Evolutionary conservation across 2,113 vertebrate species (phyloP).

Genomic region (Takifugu bimaculatus): DNA sequence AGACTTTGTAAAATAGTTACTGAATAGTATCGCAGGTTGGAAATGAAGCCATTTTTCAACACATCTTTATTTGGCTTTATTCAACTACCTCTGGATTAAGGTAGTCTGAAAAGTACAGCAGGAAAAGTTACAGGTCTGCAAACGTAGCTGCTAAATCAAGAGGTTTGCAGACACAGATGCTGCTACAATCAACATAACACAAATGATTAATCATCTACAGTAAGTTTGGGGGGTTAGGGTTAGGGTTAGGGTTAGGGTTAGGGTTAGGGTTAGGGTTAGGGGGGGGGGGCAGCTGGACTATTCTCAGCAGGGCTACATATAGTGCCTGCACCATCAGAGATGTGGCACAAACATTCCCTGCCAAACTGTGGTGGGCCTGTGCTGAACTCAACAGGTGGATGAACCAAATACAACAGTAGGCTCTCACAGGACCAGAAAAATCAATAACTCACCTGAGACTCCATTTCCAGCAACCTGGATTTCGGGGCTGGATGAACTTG

Average conservation of each 20-base stretch:
- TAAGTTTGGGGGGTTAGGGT: no score
- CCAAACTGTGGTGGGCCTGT: constrained; percentile 4
- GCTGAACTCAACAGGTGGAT: background rate
- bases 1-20: no score
- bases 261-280: background rate
- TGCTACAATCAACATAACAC: no score
- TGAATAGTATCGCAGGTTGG: no score
- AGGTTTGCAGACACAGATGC: no score
- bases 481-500: constrained; percentile 39
- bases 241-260: no score
- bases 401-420: background rate
- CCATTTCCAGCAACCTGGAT: constrained; percentile 52
- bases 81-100: no score
- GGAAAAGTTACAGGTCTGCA: no score
- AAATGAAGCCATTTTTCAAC: no score
- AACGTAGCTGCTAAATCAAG: no score
- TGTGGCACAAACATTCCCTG: constrained; percentile 25
- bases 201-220: no score
- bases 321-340: constrained; percentile 58
- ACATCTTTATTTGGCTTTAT: no score
- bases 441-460: constrained; percentile 56
- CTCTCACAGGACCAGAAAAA: background rate
- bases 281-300: constrained; percentile 65
- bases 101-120: background rate
- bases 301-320: constrained; percentile 72